A percentile compares a stretch with the other conserved stretches of the same genome.
phyloP scores from a whole-genome alignment of 2,888 invertebrate species.

The Campoplex nolae region DNA sequence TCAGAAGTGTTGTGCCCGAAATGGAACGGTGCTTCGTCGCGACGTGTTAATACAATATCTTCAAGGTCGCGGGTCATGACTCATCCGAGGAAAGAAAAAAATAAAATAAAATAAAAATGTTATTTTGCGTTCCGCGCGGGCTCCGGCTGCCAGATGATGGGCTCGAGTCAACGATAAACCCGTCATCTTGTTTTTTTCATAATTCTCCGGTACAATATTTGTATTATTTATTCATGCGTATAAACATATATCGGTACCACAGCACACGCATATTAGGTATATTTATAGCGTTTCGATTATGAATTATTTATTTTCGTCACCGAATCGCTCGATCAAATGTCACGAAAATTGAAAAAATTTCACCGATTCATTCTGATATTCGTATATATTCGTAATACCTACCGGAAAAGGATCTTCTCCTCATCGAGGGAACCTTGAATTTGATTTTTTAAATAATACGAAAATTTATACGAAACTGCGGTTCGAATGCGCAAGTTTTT shows the following conservation, averaged over 20 bases:
- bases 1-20: conserved; percentile 37
- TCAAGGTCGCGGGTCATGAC: conserved; percentile 57
- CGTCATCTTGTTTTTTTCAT: conserved; percentile 47
- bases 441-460: neutral
- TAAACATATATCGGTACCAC: neutral
- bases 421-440: neutral
- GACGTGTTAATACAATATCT: conserved; percentile 51
- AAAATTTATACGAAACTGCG: too few relatives aligned
- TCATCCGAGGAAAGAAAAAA: conserved; percentile 45
- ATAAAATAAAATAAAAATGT: conserved; percentile 38
- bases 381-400: neutral
- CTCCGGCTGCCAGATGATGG: conserved; percentile 45
- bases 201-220: conserved; percentile 38
- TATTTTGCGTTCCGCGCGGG: conserved; percentile 44
- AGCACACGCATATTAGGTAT: neutral
- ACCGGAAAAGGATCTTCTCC: neutral
- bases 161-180: conserved; percentile 23
- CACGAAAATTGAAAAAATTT: conserved; percentile 52
- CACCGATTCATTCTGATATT: conserved; percentile 25
- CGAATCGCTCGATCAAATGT: conserved; percentile 31
- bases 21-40: conserved; percentile 55
- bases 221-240: neutral
- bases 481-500: neutral
- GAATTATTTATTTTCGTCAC: conserved; percentile 47
- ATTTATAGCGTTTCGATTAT: conserved; percentile 24